phyloP scores from a whole-genome alignment of 2,888 invertebrate genomes.

The Teinopalpus imperialis region DNA sequence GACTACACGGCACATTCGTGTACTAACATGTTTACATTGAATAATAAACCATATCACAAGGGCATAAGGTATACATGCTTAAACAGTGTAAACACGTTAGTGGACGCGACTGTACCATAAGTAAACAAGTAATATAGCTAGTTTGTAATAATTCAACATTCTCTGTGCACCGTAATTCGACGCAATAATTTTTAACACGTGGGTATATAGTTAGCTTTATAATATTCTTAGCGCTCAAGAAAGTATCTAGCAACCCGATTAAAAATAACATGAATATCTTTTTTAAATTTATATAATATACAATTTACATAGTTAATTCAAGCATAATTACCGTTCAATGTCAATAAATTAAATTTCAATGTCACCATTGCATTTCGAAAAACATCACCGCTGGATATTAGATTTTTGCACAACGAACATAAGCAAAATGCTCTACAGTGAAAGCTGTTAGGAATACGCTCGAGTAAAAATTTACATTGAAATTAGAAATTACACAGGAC shows the following conservation, averaged over 20 bases:
- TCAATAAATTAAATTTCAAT: slow-evolving; percentile 60
- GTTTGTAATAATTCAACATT: slow-evolving; percentile 55
- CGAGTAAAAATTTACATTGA: slow-evolving; percentile 26
- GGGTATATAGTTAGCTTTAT: too few species aligned
- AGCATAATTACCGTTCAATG: slow-evolving; percentile 61
- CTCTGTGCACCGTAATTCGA: slow-evolving; percentile 59
- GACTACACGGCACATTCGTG: slow-evolving; percentile 52
- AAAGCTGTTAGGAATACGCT: slow-evolving; percentile 39
- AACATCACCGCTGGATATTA: slow-evolving; percentile 49
- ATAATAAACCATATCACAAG: too few species aligned
- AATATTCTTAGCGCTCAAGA: slow-evolving; percentile 55
- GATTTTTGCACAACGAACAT: slow-evolving; percentile 60
- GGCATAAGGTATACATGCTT: too few species aligned
- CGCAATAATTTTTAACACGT: slow-evolving; percentile 53
- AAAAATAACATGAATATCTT: slow-evolving; percentile 69
- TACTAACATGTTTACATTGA: slow-evolving; percentile 3
- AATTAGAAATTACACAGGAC: slow-evolving; percentile 23
- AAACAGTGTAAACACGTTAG: slow-evolving; percentile 34
- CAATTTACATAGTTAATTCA: slow-evolving; percentile 70
- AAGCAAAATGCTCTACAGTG: slow-evolving; percentile 60
- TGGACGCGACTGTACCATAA: slow-evolving; percentile 41
- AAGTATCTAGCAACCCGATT: slow-evolving; percentile 74
- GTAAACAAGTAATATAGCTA: slow-evolving; percentile 50
- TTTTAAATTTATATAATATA: slow-evolving; percentile 69
- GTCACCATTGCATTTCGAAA: slow-evolving; percentile 54